These are phyloP conservation scores for Lysandra bellargus DNA, from an alignment of 2,888 invertebrate species.

Conservation along the genomic window DNA sequence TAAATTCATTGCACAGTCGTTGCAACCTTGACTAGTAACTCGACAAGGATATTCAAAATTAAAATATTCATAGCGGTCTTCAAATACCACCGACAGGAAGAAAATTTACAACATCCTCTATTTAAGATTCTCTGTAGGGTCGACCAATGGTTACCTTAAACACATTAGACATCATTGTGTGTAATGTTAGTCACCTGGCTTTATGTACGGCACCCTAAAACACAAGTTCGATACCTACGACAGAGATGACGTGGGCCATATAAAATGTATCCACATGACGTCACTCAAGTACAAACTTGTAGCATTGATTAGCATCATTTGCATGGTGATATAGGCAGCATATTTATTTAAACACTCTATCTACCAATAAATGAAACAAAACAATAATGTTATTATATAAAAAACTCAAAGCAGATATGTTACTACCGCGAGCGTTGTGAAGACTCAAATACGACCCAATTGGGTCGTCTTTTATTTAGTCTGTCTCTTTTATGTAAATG, in stretches of 20 bases:
- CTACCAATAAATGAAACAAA: not conserved
- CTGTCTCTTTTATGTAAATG: too few relatives aligned
- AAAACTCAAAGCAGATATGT: too few relatives aligned
- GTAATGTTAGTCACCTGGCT: slow-evolving; percentile 14
- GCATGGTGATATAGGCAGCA: slow-evolving; percentile 51
- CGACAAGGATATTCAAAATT: slow-evolving; percentile 23
- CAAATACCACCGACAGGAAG: slow-evolving; percentile 25
- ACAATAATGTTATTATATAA: too few relatives aligned
- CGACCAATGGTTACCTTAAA: slow-evolving; percentile 5
- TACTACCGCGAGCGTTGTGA: too few relatives aligned
- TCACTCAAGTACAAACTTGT: slow-evolving; percentile 56
- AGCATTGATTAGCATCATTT: slow-evolving; percentile 54
- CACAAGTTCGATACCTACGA: not conserved
- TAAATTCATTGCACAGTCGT: not conserved
- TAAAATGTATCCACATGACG: slow-evolving; percentile 51
- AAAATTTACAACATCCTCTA: slow-evolving; percentile 25
- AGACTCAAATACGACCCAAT: too few relatives aligned
- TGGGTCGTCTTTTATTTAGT: too few relatives aligned
- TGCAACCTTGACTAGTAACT: slow-evolving; percentile 7
- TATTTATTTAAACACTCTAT: slow-evolving; percentile 13
- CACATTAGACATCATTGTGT: not conserved
- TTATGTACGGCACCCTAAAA: not conserved
- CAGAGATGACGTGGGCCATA: slow-evolving; percentile 30
- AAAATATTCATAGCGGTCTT: slow-evolving; percentile 14
- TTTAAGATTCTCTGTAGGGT: slow-evolving; percentile 26